Evolutionary conservation across 2,113 vertebrate genomes (phyloP).

Genomic region (Equus przewalskii): DNA sequence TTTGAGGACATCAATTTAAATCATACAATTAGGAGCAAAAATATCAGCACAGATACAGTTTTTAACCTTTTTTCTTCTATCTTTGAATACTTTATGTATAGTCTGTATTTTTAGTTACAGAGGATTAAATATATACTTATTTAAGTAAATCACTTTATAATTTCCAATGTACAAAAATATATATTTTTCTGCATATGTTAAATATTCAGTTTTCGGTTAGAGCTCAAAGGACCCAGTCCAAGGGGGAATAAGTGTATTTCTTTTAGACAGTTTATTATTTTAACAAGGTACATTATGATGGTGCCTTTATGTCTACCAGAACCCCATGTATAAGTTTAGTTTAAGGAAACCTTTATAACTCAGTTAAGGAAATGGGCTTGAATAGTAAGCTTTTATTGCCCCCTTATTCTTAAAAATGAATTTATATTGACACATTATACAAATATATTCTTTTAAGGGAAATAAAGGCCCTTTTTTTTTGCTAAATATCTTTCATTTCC

Average conservation of each 20-base stretch:
- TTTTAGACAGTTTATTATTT: not conserved
- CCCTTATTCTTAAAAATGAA: not conserved
- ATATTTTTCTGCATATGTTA: not conserved
- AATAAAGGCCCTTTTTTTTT: not conserved
- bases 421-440: not conserved
- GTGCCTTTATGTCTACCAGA: not conserved
- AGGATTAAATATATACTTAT: not conserved
- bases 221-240: not conserved
- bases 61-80: not conserved
- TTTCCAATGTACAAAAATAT: not conserved
- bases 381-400: not conserved
- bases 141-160: not conserved
- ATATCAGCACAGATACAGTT: not conserved
- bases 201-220: conserved; percentile 7
- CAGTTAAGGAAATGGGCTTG: not conserved
- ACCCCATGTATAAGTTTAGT: not conserved
- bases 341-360: not conserved
- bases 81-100: not conserved
- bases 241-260: not conserved
- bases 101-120: not conserved
- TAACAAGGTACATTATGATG: not conserved
- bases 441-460: not conserved
- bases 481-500: conserved; percentile 17
- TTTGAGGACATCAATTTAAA: not conserved
- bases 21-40: not conserved